Base-by-base conservation (phyloP, 1,140 invertebrate species). In the Megalonaias nervosa region DNA sequence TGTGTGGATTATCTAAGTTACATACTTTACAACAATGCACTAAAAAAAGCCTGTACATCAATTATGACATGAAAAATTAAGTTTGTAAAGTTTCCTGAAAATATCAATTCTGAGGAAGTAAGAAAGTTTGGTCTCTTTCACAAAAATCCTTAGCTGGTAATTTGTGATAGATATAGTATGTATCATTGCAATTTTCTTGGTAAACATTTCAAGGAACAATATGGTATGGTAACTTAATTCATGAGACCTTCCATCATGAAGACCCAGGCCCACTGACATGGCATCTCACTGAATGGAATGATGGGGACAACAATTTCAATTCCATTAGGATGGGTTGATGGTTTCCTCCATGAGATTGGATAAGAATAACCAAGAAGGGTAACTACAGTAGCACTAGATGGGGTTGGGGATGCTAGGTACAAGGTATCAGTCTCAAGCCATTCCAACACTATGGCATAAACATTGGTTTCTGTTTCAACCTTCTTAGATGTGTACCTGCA, bases 321-420 rank as follows among this genome's bases (percentile, higher is more conserved):
- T 23, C 81, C 81, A n/a, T 58, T 61, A 16, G 83, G 48, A 57
- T 64, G 1, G n/a, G 26, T 31, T 21, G n/a, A 16, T 23, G 21
- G 23, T 61, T 61, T 59, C 19, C 13, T 69, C 60, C 71, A 80
- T 16, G 66, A 72, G 38, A 82, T 23, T 16, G 66, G 60, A n/a
- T 15, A 31, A 19, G 59, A 31, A 57, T 80, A 81, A 23, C 87
- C 89, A 21, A 90, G 71, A 76, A 90, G 73, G 15, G 79, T 69
- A 26, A 90, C 77, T n/a, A 17, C 62, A 21, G 76, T 82, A 21
- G 23, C 38, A 23, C 17, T 16, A 38, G 65, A 60, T 26, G 77
- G 56, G 14, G 59, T 60, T 17, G 80, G 76, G 60, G 72, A 38
- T 57, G 38, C 60, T 26, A 82, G 74, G 62, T 59, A 76, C 12